These are phyloP conservation scores for Decapterus maruadsi DNA, from an alignment of 2,797 vertebrate species.

Conservation along the genomic window DNA sequence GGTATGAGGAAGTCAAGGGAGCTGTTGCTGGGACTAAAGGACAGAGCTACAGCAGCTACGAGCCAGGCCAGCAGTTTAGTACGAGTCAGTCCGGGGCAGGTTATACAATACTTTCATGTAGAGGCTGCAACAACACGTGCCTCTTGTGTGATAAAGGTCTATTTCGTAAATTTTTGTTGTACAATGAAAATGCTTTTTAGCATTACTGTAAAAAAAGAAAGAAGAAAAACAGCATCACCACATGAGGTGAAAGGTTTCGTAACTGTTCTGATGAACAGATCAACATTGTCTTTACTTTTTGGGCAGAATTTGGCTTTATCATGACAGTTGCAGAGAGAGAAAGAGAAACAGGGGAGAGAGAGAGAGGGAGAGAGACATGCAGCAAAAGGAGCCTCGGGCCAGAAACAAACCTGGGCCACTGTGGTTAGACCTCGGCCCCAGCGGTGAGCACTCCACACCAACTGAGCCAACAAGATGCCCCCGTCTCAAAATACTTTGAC, in stretches of 20 bases:
- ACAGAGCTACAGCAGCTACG: conserved; percentile 41
- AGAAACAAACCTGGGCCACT: too few species aligned
- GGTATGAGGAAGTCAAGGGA: conserved; percentile 76
- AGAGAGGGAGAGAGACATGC: too few species aligned
- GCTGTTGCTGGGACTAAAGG: conserved; percentile 40
- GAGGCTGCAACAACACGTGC: neutral
- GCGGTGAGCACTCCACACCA: too few species aligned
- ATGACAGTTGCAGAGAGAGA: too few species aligned
- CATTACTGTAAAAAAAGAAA: neutral
- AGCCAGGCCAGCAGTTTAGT: conserved; percentile 60
- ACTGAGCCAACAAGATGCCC: too few species aligned
- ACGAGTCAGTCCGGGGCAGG: conserved; percentile 37
- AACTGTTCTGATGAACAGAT: neutral
- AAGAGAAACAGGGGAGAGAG: too few species aligned
- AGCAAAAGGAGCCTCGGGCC: too few species aligned
- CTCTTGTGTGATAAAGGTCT: neutral
- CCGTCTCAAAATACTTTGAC: neutral
- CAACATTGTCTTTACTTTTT: too few species aligned
- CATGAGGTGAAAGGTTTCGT: neutral
- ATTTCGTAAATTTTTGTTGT: neutral
- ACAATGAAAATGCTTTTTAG: neutral
- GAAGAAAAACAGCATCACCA: neutral
- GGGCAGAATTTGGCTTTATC: too few species aligned
- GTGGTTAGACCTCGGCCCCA: too few species aligned
- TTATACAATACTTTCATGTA: conserved; percentile 27